These are phyloP conservation scores for Oryzias javanicus DNA, from an alignment of 2,113 vertebrate genomes.

Conservation along the genomic window DNA sequence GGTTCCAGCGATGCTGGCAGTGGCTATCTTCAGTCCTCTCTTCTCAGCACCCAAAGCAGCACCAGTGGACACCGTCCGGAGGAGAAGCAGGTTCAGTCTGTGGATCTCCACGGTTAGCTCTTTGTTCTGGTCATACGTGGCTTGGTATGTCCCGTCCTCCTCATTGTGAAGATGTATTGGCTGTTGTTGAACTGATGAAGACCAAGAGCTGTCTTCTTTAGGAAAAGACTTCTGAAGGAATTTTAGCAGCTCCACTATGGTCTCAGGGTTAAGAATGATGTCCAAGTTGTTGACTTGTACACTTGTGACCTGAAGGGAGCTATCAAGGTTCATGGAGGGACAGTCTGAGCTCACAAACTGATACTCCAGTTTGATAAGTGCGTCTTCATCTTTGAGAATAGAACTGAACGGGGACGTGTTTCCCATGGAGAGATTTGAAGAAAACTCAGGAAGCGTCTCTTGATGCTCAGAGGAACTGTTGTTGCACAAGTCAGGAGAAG, in stretches of 20 bases:
- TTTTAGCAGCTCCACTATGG: conserved; percentile 93
- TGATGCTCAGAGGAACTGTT: conserved; percentile 49
- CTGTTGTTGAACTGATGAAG: conserved; percentile 76
- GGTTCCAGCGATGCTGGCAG: conserved; percentile 90
- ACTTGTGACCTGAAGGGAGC: conserved; percentile 90
- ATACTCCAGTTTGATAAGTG: conserved; percentile 93
- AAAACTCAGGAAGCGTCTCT: conserved; percentile 24
- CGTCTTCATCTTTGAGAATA: conserved; percentile 84
- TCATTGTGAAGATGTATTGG: conserved; percentile 65
- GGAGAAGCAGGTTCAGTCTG: conserved; percentile 89
- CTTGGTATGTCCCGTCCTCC: conserved; percentile 81
- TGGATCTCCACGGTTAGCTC: conserved; percentile 95
- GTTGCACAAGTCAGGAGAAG: conserved; percentile 80
- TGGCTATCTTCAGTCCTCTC: conserved; percentile 92
- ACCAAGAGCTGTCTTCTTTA: conserved; percentile 83
- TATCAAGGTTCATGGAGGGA: conserved; percentile 93
- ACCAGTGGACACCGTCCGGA: conserved; percentile 84
- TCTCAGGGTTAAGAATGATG: conserved; percentile 97
- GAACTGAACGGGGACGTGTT: conserved; percentile 55
- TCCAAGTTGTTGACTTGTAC: conserved; percentile 96
- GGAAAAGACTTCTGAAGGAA: conserved; percentile 98
- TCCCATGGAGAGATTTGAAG: conserved; percentile 46
- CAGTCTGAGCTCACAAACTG: conserved; percentile 98
- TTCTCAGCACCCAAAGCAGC: conserved; percentile 83
- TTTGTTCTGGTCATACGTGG: conserved; percentile 89